These are phyloP conservation scores for Hypomecis punctinalis DNA, from an alignment of 2,888 invertebrate genomes.

Conservation along the genomic window DNA sequence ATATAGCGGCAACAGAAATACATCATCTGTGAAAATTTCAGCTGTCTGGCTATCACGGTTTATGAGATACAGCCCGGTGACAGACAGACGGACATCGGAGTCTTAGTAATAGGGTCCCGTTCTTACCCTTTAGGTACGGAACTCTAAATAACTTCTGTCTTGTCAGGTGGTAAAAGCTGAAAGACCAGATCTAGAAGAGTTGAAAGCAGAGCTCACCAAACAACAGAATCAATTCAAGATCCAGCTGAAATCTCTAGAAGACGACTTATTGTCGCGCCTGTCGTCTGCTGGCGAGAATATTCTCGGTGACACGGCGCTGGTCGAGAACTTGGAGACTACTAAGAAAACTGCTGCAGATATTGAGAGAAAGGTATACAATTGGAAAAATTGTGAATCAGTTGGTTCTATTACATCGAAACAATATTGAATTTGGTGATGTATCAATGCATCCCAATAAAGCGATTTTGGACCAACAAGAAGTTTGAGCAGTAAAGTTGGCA, in stretches of 20 bases:
- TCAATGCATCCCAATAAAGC: too few species aligned
- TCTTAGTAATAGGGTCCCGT: too few species aligned
- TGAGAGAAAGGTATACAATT: slow-evolving; percentile 89
- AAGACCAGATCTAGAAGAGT: slow-evolving; percentile 96
- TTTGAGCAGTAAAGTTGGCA: too few species aligned
- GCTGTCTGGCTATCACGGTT: too few species aligned
- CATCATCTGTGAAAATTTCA: too few species aligned
- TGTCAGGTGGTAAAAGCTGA: slow-evolving; percentile 92
- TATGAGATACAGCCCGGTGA: too few species aligned
- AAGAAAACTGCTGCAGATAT: slow-evolving; percentile 98
- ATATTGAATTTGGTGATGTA: not conserved
- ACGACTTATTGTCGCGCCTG: slow-evolving; percentile 94
- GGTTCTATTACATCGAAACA: not conserved
- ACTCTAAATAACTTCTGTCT: too few species aligned
- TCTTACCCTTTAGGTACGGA: too few species aligned
- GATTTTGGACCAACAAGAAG: too few species aligned
- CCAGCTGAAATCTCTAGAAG: slow-evolving; percentile 95
- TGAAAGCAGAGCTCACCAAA: slow-evolving; percentile 97
- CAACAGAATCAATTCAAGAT: slow-evolving; percentile 99
- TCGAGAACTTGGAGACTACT: slow-evolving; percentile 98
- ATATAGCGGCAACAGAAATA: too few species aligned
- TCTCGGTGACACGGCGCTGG: slow-evolving; percentile 96
- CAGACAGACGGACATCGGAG: too few species aligned
- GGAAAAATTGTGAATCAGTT: too few species aligned
- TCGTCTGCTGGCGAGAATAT: slow-evolving; percentile 97